phyloP scores from a whole-genome alignment of 2,113 vertebrate species.

The Sporophila hypoxantha region DNA sequence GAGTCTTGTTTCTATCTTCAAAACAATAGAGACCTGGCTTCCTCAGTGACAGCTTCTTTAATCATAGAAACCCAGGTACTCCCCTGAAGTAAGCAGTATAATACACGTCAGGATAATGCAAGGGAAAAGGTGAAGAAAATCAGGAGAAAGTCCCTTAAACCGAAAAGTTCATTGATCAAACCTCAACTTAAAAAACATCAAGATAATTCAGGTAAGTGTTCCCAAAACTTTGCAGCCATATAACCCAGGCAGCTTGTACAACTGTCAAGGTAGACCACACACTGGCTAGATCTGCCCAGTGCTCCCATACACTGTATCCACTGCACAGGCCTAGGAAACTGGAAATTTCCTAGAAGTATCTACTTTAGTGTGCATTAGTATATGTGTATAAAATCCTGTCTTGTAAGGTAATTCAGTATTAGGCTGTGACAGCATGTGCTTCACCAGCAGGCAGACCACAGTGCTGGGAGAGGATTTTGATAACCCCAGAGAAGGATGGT shows the following conservation, averaged over 20 bases:
- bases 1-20: neutral
- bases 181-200: neutral
- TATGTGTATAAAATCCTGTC: neutral
- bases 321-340: neutral
- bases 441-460: neutral
- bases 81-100: neutral
- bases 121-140: neutral
- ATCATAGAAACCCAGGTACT: neutral
- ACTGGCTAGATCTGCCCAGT: neutral
- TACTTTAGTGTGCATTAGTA: neutral
- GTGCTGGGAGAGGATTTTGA: neutral
- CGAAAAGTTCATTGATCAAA: neutral
- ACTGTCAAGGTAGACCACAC: neutral
- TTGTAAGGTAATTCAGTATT: neutral
- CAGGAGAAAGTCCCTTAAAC: neutral
- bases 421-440: rapidly evolving
- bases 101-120: neutral
- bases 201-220: neutral
- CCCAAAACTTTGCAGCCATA: neutral
- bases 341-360: neutral
- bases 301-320: neutral
- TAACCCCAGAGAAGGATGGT: neutral
- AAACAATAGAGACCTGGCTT: neutral
- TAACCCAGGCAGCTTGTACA: neutral
- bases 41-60: neutral